These are phyloP conservation scores for Chelonoidis abingdonii DNA, from an alignment of 2,113 vertebrate genomes.

Conservation along the genomic window DNA sequence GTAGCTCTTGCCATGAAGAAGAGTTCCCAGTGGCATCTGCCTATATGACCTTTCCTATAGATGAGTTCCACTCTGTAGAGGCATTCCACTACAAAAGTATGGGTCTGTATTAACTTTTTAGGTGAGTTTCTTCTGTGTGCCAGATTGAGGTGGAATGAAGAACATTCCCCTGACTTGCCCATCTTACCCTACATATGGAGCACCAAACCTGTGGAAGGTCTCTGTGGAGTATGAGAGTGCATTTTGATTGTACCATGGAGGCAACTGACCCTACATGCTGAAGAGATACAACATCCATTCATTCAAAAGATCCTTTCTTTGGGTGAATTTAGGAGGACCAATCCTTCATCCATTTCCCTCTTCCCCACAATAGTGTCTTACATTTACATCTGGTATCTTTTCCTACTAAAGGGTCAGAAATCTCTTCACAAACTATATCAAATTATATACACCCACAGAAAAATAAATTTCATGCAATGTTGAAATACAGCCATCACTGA, in stretches of 20 bases:
- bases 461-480: not conserved
- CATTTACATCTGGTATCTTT: not conserved
- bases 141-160: not conserved
- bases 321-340: not conserved
- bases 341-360: not conserved
- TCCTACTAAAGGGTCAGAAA: not conserved
- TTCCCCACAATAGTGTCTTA: not conserved
- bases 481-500: not conserved
- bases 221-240: not conserved
- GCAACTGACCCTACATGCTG: fast-evolving
- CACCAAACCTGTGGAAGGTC: not conserved
- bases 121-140: not conserved
- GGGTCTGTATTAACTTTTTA: not conserved
- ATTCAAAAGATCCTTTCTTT: not conserved
- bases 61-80: fast-evolving
- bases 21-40: fast-evolving
- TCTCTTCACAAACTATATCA: not conserved
- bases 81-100: not conserved
- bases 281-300: not conserved
- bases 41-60: not conserved
- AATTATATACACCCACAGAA: not conserved
- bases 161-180: not conserved
- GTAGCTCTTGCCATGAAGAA: not conserved
- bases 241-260: not conserved
- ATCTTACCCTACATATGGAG: fast-evolving